Percentiles rank a stretch among this genome's conserved stretches.
These are phyloP conservation scores for Coryphaenoides rupestris DNA, from an alignment of 2,113 vertebrate species.

Conservation along the genomic window DNA sequence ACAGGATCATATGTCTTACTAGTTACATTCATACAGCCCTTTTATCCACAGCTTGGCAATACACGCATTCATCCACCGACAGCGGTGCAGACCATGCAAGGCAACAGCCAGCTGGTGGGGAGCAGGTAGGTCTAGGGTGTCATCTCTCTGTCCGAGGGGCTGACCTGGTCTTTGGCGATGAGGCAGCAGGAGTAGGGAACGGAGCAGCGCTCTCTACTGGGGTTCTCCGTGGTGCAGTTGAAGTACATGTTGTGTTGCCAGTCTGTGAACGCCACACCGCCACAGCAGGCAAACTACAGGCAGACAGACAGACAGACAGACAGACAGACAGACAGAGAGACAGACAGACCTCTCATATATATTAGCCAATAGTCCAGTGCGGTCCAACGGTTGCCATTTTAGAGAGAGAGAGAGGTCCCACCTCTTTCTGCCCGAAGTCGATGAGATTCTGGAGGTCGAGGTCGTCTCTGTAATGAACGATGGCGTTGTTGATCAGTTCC, in stretches of 20 bases:
- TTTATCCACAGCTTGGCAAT: too few relatives aligned
- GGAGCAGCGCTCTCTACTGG: conserved; percentile 83
- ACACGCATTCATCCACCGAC: too few relatives aligned
- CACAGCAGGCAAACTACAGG: conserved; percentile 85
- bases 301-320: conserved; percentile 9
- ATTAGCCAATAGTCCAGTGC: too few relatives aligned
- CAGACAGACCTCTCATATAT: too few relatives aligned
- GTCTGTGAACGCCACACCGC: conserved; percentile 80
- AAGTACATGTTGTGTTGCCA: conserved; percentile 92
- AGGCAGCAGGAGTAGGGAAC: conserved; percentile 92
- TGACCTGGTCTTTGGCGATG: conserved; percentile 66
- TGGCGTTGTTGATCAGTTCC: conserved; percentile 77
- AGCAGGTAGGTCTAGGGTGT: too few relatives aligned
- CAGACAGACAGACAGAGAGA: too few relatives aligned
- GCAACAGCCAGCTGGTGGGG: too few relatives aligned
- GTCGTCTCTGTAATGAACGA: conserved; percentile 87
- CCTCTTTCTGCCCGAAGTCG: conserved; percentile 88
- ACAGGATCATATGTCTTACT: background rate
- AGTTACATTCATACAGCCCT: too few relatives aligned
- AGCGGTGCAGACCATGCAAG: too few relatives aligned
- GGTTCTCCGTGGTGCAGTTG: conserved; percentile 79
- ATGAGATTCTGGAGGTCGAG: conserved; percentile 90
- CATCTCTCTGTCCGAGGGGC: background rate
- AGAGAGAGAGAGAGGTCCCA: conserved; percentile 29
- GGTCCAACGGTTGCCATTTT: too few relatives aligned